These are phyloP conservation scores for Chrysolina americana DNA, from an alignment of 2,888 invertebrate genomes.

Conservation along the genomic window DNA sequence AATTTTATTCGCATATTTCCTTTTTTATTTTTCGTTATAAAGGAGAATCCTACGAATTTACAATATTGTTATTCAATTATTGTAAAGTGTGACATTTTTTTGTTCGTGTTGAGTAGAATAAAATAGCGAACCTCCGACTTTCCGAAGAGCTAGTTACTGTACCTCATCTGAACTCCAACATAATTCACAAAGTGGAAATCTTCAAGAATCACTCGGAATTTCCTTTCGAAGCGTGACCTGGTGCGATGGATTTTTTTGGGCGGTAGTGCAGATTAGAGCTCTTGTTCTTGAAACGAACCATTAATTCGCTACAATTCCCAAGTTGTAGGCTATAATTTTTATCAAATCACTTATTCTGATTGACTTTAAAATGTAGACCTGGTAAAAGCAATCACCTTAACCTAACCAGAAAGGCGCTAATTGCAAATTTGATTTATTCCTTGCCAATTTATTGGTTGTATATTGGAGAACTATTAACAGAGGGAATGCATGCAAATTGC, in stretches of 20 bases:
- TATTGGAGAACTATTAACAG: constrained; percentile 33
- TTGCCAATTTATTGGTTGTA: constrained; percentile 33
- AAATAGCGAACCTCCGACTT: not conserved
- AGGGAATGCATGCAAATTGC: constrained; percentile 37
- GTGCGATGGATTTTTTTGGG: constrained; percentile 38
- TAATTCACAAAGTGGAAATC: constrained; percentile 3
- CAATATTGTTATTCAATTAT: too few relatives aligned
- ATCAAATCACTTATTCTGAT: constrained; percentile 51
- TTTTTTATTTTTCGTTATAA: not conserved
- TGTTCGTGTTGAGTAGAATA: not conserved
- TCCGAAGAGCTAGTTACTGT: not conserved
- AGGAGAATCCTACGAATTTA: too few relatives aligned
- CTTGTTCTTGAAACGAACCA: constrained; percentile 40
- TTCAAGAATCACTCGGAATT: constrained; percentile 9
- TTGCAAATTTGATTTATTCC: constrained; percentile 45
- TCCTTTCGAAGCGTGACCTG: constrained; percentile 40
- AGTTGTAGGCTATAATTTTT: constrained; percentile 46
- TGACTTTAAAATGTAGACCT: constrained; percentile 48
- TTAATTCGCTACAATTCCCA: constrained; percentile 43
- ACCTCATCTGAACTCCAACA: not conserved
- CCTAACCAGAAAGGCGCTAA: constrained; percentile 36
- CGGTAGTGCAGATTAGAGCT: constrained; percentile 40
- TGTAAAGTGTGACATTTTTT: too few relatives aligned
- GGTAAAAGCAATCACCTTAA: constrained; percentile 45
- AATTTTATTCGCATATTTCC: not conserved